Evolutionary conservation across 2,888 invertebrate species (phyloP), one percentile per base, ranked within the genome.

Genomic region (Agapostemon virescens): DNA sequence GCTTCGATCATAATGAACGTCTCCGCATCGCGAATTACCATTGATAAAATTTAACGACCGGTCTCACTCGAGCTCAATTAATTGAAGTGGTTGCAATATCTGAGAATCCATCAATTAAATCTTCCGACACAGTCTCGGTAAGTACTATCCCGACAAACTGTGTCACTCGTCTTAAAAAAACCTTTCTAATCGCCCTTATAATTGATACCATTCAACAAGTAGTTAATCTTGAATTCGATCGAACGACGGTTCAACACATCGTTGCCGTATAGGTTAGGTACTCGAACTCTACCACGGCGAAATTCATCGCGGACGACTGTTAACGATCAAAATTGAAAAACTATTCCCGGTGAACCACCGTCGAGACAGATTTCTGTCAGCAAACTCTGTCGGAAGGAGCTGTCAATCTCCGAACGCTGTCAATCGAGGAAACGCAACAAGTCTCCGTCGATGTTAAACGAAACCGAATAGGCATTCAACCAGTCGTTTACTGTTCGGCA

Each of bases 391-490:
- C 49, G 3, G 49, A 49, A n/a, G n/a, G n/a, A 49, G n/a, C 49
- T 49, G 49, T n/a, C 49, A 49, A 49, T 26, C 17, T 11, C 26
- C 6, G 0, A 40, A 23, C n/a, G n/a, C 26, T 13, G 26, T 55
- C 26, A 15, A 26, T 55, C 26, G 15, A 55, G 5, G 26, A 9
- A 11, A 49, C 49, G 33, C 70, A 55, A 70, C 70, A 61, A 61
- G 42, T 71, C 33, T 26, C 42, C 33, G 26, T 3, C 42, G 11
- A 67, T 26, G 15, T 45, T 11, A 67, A 67, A 17, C 38, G 6
- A 68, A 63, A 58, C 20, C n/a, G n/a, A 63, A n/a, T n/a, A 30
- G n/a, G n/a, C n/a, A 49, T 49, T 49, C n/a, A 49, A 49, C 49
- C 9, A n/a, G 49, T 49, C 49, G 49, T n/a, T 49, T n/a, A n/a